Conservation (phyloP, 2,113 vertebrate species). For the Sphyrna mokarran region DNA sequence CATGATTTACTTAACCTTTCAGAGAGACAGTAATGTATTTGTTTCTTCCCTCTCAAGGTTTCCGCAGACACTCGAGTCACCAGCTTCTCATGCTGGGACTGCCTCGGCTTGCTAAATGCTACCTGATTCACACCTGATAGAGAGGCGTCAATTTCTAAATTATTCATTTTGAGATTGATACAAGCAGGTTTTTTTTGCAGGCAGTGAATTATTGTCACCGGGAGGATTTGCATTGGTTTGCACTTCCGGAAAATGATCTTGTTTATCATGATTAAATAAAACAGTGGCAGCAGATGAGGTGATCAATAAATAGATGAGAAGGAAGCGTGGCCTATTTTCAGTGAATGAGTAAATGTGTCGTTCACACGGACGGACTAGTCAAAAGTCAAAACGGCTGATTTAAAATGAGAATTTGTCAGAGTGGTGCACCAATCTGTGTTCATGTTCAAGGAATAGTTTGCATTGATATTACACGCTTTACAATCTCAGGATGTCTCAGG, state of each 20-base stretch:
- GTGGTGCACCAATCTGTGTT: neutral
- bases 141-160: conserved; percentile 33
- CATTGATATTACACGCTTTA: neutral
- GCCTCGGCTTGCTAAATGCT: conserved; percentile 24
- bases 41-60: neutral
- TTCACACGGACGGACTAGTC: neutral
- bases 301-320: neutral
- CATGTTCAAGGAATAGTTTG: neutral
- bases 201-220: neutral
- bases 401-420: neutral
- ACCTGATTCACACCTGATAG: conserved; percentile 38
- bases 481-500: neutral
- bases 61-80: conserved; percentile 11
- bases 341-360: neutral
- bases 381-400: neutral
- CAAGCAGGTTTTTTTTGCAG: neutral
- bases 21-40: conserved; percentile 22
- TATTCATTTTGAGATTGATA: conserved; percentile 25
- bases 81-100: conserved; percentile 31
- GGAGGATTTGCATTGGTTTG: conserved; percentile 31
- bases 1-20: conserved; percentile 35
- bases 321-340: neutral
- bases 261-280: neutral
- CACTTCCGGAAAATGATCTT: conserved; percentile 12
- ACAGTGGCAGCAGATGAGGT: neutral